phyloP scores from a whole-genome alignment of 2,888 invertebrate species.

The Orchesella flavescens region DNA sequence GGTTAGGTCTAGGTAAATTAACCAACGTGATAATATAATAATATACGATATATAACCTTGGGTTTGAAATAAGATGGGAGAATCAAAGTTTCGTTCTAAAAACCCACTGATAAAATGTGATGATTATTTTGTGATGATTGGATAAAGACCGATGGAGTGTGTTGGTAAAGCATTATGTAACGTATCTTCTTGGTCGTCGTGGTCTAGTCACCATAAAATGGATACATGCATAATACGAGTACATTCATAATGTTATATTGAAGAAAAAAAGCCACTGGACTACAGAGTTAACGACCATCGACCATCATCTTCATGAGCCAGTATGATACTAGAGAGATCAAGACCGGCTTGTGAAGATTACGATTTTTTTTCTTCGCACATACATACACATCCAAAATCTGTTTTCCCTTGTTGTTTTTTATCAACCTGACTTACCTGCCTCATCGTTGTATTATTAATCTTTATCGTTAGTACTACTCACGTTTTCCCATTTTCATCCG shows the following conservation, averaged over 20 bases:
- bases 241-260: not conserved
- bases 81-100: not conserved
- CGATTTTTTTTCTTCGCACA: constrained; percentile 16
- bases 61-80: not conserved
- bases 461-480: constrained; percentile 51
- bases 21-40: not conserved
- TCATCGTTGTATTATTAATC: constrained; percentile 51
- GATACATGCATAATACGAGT: not conserved
- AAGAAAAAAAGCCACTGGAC: constrained; percentile 4
- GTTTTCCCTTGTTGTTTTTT: constrained; percentile 33
- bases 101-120: constrained; percentile 35
- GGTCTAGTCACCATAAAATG: too few relatives aligned
- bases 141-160: constrained; percentile 33
- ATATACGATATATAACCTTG: not conserved
- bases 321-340: constrained; percentile 23
- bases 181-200: constrained; percentile 1
- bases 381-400: constrained; percentile 43
- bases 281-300: constrained; percentile 40
- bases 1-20: constrained; percentile 13
- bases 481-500: constrained; percentile 60
- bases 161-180: constrained; percentile 4
- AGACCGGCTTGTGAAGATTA: constrained; percentile 56
- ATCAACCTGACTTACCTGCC: constrained; percentile 61
- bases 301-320: constrained; percentile 42
- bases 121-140: constrained; percentile 58